Evolutionary conservation across 2,113 vertebrate species (phyloP).

Genomic region (Nannospalax galili): DNA sequence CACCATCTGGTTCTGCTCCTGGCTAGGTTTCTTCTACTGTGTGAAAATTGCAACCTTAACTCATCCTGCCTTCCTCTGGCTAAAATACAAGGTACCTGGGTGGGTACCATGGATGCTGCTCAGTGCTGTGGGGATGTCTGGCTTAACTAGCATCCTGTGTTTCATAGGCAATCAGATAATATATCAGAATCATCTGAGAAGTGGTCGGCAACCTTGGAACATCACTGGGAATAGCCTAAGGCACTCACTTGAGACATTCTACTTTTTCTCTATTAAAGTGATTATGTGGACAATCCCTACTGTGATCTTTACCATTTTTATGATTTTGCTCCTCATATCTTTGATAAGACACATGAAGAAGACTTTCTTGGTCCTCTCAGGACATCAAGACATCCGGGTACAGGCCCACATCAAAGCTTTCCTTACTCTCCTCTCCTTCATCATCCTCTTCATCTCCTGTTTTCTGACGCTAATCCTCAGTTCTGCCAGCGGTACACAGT

Average conservation of each 20-base stretch:
- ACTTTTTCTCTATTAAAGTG: slow-evolving; percentile 14
- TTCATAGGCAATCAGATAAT: not conserved
- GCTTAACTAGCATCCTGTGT: not conserved
- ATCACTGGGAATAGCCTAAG: not conserved
- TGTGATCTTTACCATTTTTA: not conserved
- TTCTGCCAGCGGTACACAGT: not conserved
- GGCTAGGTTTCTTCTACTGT: slow-evolving; percentile 47
- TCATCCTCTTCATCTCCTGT: slow-evolving; percentile 22
- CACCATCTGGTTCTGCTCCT: slow-evolving; percentile 53
- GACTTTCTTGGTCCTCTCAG: not conserved
- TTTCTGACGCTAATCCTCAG: slow-evolving; percentile 41
- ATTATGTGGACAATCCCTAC: not conserved
- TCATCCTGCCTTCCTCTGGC: slow-evolving; percentile 26
- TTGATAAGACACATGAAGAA: slow-evolving; percentile 60
- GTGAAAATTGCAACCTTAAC: slow-evolving; percentile 55
- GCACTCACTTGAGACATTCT: not conserved
- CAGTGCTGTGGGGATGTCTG: slow-evolving; percentile 17
- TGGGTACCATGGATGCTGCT: slow-evolving; percentile 1
- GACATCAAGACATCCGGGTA: not conserved
- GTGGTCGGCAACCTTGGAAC: not conserved
- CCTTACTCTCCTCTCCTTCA: slow-evolving; percentile 44
- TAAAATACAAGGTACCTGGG: not conserved
- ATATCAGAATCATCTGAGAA: not conserved
- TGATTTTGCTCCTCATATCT: slow-evolving; percentile 19
- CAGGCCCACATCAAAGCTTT: not conserved